Percentiles rank a stretch among this genome's conserved stretches.
phyloP scores from a whole-genome alignment of 1,140 invertebrate species.

The Ceratoteleas bidentatus region DNA sequence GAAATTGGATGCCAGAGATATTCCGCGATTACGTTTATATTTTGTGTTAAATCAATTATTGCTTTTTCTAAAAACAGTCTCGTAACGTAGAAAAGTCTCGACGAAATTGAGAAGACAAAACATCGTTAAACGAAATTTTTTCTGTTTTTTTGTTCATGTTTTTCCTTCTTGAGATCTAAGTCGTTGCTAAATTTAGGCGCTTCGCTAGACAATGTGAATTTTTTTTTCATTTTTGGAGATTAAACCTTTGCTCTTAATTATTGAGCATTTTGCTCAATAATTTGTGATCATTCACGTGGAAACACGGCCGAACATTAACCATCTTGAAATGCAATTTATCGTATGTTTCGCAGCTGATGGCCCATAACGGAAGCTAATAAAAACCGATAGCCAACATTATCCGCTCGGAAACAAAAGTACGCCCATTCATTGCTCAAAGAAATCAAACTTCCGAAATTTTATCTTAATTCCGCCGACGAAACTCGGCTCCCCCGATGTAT shows the following conservation, averaged over 20 bases:
- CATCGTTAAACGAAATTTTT: not conserved
- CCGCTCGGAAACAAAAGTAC: not conserved
- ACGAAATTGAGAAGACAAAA: no score
- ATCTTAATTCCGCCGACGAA: slow-evolving; percentile 5
- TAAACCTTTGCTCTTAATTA: no score
- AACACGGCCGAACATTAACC: no score
- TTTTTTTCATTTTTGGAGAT: not conserved
- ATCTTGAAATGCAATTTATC: no score
- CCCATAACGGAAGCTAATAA: not conserved
- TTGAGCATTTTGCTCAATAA: no score
- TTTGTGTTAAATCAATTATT: not conserved
- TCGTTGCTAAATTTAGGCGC: no score
- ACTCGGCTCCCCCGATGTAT: slow-evolving; percentile 16
- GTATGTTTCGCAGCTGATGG: not conserved
- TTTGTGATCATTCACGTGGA: no score
- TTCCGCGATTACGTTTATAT: not conserved
- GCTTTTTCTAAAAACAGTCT: not conserved
- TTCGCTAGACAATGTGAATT: no score
- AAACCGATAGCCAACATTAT: not conserved
- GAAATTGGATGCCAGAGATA: not conserved
- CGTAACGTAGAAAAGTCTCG: not conserved
- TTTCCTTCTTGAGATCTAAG: no score
- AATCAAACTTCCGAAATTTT: slow-evolving; percentile 5
- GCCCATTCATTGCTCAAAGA: slow-evolving; percentile 7
- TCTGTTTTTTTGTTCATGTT: no score